Evolutionary conservation across 2,113 vertebrate species (phyloP).

Genomic region (Atlantisia rogersi): DNA sequence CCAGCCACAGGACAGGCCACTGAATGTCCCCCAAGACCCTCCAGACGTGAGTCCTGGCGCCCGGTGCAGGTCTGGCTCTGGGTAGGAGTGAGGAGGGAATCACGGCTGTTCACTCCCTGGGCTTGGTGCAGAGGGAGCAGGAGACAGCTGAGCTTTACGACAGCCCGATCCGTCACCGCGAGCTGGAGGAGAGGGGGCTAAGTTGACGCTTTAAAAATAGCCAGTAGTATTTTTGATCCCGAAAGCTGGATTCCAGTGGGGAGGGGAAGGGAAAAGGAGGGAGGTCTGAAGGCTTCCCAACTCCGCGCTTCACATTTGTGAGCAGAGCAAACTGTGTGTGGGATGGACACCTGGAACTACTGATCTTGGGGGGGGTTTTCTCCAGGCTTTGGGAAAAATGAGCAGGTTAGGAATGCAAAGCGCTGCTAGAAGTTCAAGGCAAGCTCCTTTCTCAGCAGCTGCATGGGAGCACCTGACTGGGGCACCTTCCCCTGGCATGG

Average conservation of each 20-base stretch:
- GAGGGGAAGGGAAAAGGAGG: not conserved
- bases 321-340: accelerated
- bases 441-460: not conserved
- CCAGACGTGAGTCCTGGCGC: not conserved
- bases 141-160: conserved; percentile 43
- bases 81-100: not conserved
- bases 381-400: not conserved
- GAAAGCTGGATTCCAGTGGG: not conserved
- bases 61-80: not conserved
- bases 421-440: not conserved
- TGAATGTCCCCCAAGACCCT: not conserved
- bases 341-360: not conserved
- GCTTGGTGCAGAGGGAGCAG: not conserved
- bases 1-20: not conserved
- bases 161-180: not conserved
- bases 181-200: not conserved
- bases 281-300: not conserved
- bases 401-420: not conserved
- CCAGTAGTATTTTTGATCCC: not conserved
- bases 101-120: not conserved
- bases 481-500: not conserved
- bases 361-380: not conserved
- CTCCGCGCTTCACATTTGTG: accelerated
- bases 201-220: conserved; percentile 53
- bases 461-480: accelerated